Evolutionary conservation across 2,797 vertebrate species (phyloP).

Genomic region (Smutsia temminckii): DNA sequence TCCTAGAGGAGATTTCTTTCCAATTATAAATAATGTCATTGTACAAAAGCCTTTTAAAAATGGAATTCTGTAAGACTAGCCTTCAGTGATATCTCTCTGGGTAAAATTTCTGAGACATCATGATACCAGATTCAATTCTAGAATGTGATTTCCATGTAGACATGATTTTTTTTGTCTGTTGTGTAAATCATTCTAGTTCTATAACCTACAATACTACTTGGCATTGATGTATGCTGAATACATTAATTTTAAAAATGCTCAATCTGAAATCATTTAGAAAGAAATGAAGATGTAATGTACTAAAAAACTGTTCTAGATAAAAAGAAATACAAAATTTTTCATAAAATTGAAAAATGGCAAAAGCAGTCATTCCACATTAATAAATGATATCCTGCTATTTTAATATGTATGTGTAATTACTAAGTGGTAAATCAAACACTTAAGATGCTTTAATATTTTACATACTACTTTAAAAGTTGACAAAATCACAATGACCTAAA

Average conservation of each 20-base stretch:
- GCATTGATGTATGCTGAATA: background rate
- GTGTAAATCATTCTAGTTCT: background rate
- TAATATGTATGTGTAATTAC: background rate
- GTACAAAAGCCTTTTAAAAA: background rate
- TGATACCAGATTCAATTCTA: background rate
- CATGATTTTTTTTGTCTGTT: background rate
- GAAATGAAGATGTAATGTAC: background rate
- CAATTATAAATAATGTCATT: background rate
- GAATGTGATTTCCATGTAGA: background rate
- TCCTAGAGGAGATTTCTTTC: background rate
- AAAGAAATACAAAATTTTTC: background rate
- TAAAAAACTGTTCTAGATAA: background rate
- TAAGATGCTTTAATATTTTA: conserved; percentile 20
- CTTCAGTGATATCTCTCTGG: background rate
- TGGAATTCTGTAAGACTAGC: background rate
- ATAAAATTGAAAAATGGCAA: background rate
- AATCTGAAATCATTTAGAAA: background rate
- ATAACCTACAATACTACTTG: background rate
- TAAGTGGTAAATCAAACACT: background rate
- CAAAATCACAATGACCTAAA: background rate
- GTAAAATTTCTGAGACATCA: conserved; percentile 28
- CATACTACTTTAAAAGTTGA: background rate
- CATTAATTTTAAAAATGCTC: background rate
- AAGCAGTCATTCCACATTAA: background rate
- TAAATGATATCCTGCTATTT: background rate